A percentile compares a stretch with the other conserved stretches of the same genome.
These are phyloP conservation scores for Malachius bipustulatus DNA, from an alignment of 2,888 invertebrate species.

Conservation along the genomic window DNA sequence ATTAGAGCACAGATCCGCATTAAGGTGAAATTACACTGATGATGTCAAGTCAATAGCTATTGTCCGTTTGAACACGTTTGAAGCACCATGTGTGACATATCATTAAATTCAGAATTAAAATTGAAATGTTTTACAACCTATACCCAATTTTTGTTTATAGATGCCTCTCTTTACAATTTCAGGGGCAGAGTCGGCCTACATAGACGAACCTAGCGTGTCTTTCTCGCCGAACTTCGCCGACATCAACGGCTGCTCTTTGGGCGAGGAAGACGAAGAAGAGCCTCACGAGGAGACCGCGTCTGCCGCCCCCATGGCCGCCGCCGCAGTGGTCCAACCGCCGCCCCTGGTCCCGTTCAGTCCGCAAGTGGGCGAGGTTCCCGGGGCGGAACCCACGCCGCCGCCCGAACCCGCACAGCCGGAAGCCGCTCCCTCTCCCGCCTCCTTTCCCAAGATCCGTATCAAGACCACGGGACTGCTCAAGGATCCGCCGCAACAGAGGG, in stretches of 20 bases:
- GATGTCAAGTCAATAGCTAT: too few species aligned
- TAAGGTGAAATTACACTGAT: too few species aligned
- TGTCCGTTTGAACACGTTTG: too few species aligned
- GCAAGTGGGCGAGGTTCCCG: constrained; percentile 29
- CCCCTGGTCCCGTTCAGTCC: too few species aligned
- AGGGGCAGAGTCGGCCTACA: too few species aligned
- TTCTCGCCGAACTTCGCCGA: constrained; percentile 29
- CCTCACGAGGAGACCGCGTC: constrained; percentile 6
- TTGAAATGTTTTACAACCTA: too few species aligned
- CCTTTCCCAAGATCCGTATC: constrained; percentile 35
- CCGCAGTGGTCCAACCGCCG: background rate
- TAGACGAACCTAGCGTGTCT: constrained; percentile 18
- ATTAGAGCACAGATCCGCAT: too few species aligned
- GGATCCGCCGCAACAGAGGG: constrained; percentile 16
- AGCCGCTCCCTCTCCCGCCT: constrained; percentile 28
- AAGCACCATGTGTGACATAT: too few species aligned
- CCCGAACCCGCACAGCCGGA: constrained; percentile 23
- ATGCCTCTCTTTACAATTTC: too few species aligned
- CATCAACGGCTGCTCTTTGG: constrained; percentile 12
- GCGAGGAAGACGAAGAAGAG: constrained; percentile 14
- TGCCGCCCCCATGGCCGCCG: background rate
- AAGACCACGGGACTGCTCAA: constrained; percentile 33
- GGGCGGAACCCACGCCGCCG: constrained; percentile 32
- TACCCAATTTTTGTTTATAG: too few species aligned
- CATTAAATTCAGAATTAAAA: too few species aligned